Evolutionary conservation across 2,888 invertebrate genomes (phyloP).

Genomic region (Ceratothoa steindachneri): DNA sequence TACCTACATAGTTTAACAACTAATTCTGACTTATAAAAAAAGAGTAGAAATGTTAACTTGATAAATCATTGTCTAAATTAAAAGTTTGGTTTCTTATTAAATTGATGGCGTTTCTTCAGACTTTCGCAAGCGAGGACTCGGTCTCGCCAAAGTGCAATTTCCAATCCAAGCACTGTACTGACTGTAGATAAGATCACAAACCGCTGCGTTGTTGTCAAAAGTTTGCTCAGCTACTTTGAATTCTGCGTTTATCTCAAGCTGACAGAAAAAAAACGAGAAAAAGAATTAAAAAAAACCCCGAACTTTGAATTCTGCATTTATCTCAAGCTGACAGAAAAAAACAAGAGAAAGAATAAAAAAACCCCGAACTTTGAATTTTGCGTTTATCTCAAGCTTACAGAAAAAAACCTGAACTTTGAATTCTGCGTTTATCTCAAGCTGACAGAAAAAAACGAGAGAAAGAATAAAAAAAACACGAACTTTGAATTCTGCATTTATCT

Average conservation of each 20-base stretch:
- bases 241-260: slow-evolving; percentile 85
- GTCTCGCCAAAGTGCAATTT: slow-evolving; percentile 39
- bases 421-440: no score
- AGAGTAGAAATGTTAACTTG: no score
- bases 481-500: slow-evolving; percentile 86
- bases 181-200: slow-evolving; percentile 72
- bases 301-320: neutral
- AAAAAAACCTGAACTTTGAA: no score
- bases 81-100: no score
- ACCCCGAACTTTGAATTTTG: neutral
- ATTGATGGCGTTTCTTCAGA: no score
- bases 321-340: neutral
- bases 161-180: slow-evolving; percentile 37
- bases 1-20: no score
- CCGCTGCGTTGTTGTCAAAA: slow-evolving; percentile 86
- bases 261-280: slow-evolving; percentile 28
- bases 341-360: neutral
- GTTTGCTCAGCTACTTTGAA: slow-evolving; percentile 85
- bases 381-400: no score
- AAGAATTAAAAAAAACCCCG: neutral
- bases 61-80: no score
- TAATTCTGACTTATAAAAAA: no score
- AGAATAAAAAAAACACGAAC: slow-evolving; percentile 59
- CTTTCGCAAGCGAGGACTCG: slow-evolving; percentile 15
- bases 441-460: neutral